These are phyloP conservation scores for Phalacrocorax aristotelis DNA, from an alignment of 2,113 vertebrate species.

Conservation along the genomic window DNA sequence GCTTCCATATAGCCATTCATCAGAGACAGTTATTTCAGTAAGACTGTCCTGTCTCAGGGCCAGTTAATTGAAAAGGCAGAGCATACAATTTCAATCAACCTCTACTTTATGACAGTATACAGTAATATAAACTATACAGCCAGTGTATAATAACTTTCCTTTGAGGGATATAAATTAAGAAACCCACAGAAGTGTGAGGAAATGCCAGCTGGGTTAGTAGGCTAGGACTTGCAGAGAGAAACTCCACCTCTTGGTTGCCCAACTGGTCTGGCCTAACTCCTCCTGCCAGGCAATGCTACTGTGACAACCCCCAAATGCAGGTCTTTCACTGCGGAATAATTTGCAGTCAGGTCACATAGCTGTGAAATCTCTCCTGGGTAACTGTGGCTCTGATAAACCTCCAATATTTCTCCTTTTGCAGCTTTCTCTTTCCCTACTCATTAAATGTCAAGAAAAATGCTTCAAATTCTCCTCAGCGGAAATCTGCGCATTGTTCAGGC, in stretches of 20 bases:
- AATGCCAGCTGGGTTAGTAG: neutral
- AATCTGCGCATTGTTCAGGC: fast-evolving
- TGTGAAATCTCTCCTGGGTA: neutral
- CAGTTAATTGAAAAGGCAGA: neutral
- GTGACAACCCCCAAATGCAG: neutral
- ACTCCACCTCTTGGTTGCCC: neutral
- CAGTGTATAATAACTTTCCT: neutral
- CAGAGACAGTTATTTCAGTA: neutral
- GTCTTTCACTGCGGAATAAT: neutral
- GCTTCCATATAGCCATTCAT: neutral
- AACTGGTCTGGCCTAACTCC: neutral
- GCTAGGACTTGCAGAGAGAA: neutral
- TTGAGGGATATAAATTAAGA: neutral
- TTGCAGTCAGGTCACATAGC: neutral
- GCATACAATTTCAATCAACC: neutral
- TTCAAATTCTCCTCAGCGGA: neutral
- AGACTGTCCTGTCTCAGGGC: neutral
- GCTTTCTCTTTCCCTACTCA: neutral
- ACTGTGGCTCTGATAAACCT: neutral
- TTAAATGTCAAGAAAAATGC: neutral
- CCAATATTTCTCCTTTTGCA: neutral
- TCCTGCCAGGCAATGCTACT: neutral
- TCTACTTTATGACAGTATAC: neutral
- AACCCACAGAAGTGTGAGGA: neutral
- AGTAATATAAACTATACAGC: neutral